A percentile compares a stretch with the other conserved stretches of the same genome.
Evolutionary conservation across 2,113 vertebrate species (phyloP).

Genomic region (Saccopteryx bilineata): DNA sequence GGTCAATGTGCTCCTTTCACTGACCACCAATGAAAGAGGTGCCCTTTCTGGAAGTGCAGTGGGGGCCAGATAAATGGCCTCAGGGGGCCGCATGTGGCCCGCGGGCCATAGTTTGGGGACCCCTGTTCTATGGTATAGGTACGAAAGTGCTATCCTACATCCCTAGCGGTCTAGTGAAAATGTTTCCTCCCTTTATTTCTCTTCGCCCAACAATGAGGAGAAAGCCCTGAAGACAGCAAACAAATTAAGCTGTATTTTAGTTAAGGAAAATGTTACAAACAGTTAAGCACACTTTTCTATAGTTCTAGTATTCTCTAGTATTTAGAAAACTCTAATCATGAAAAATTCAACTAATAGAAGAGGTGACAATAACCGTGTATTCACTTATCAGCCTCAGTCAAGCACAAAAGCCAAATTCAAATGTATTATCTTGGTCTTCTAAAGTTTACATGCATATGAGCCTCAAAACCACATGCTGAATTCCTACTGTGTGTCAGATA

Average conservation of each 20-base stretch:
- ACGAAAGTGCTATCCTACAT: neutral
- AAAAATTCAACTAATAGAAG: neutral
- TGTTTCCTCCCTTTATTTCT: neutral
- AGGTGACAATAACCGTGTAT: neutral
- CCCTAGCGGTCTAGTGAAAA: neutral
- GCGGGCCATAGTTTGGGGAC: too few species aligned
- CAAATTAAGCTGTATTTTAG: neutral
- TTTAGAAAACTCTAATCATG: conserved; percentile 13
- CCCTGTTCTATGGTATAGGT: too few species aligned
- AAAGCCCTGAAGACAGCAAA: neutral
- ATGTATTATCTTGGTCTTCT: neutral
- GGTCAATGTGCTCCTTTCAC: too few species aligned
- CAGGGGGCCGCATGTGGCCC: too few species aligned
- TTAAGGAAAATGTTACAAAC: neutral
- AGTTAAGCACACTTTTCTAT: neutral
- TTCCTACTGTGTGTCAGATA: neutral
- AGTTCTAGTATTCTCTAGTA: neutral
- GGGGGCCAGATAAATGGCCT: too few species aligned
- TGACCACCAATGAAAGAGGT: too few species aligned
- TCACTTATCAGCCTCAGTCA: neutral
- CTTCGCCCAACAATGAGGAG: neutral
- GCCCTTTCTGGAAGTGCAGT: too few species aligned
- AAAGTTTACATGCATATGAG: neutral
- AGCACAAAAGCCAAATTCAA: neutral
- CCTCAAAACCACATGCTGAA: neutral